Percentiles rank a stretch among this genome's conserved stretches.
Conservation (phyloP, 1,140 invertebrate species). For the Drosophila neocordata region DNA sequence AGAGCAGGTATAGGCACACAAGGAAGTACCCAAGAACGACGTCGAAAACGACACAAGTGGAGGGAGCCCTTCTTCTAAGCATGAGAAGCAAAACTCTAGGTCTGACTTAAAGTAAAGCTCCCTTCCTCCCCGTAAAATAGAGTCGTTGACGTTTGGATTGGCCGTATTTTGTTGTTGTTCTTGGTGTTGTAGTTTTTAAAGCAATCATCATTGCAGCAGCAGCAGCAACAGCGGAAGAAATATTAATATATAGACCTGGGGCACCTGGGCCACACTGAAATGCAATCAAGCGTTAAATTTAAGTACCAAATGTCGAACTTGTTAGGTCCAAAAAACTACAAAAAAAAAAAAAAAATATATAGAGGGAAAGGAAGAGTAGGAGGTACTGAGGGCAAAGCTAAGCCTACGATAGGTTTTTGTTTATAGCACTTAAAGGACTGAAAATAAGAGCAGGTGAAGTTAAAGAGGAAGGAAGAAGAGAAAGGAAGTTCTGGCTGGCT, state of each 20-base stretch:
- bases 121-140: constrained; percentile 57
- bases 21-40: constrained; percentile 53
- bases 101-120: constrained; percentile 51
- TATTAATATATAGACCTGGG: constrained; percentile 39
- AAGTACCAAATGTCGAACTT: constrained; percentile 77
- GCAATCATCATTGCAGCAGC: constrained; percentile 45
- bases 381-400: neutral
- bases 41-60: constrained; percentile 20
- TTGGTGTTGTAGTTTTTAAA: constrained; percentile 35
- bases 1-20: constrained; percentile 52
- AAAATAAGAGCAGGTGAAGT: constrained; percentile 24
- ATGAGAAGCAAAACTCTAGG: constrained; percentile 49
- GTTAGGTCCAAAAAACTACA: constrained; percentile 52
- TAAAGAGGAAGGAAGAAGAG: neutral
- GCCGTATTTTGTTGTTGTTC: constrained; percentile 9
- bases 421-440: constrained; percentile 47
- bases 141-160: constrained; percentile 75
- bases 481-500: neutral
- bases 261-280: constrained; percentile 34
- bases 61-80: constrained; percentile 18
- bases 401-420: constrained; percentile 55
- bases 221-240: constrained; percentile 8
- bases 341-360: neutral
- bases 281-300: constrained; percentile 80
- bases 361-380: neutral